A percentile compares a stretch with the other conserved stretches of the same genome.
These are phyloP conservation scores for Scelioninae gen. 2 DNA, from an alignment of 2,888 invertebrate genomes.

Conservation along the genomic window DNA sequence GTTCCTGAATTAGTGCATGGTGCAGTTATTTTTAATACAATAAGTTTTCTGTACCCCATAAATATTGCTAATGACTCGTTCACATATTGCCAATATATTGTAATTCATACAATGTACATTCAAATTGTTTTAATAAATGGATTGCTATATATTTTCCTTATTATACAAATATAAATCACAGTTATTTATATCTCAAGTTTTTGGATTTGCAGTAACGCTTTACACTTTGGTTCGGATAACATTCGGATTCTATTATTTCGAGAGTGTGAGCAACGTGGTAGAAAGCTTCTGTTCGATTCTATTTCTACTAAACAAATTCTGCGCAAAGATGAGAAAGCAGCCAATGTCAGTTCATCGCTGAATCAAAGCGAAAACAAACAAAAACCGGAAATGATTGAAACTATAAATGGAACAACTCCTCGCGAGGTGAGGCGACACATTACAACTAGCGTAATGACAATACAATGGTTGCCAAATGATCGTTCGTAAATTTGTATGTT, in stretches of 20 bases:
- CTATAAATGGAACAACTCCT: conserved; percentile 80
- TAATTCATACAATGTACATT: too few relatives aligned
- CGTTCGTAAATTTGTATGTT: neutral
- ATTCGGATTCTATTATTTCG: conserved; percentile 89
- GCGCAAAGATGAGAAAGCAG: conserved; percentile 54
- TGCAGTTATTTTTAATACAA: too few relatives aligned
- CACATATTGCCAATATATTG: too few relatives aligned
- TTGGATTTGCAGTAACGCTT: conserved; percentile 75
- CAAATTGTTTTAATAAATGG: too few relatives aligned
- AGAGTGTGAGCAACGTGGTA: conserved; percentile 89
- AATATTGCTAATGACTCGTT: too few relatives aligned
- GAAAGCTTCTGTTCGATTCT: conserved; percentile 90
- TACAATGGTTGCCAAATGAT: conserved; percentile 6
- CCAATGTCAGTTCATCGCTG: conserved; percentile 39
- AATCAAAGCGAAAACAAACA: conserved; percentile 43
- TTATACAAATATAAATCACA: too few relatives aligned
- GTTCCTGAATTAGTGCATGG: too few relatives aligned
- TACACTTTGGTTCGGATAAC: conserved; percentile 83
- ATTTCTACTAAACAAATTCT: conserved; percentile 80
- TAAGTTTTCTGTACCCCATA: too few relatives aligned
- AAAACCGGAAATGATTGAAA: conserved; percentile 75
- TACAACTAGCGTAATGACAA: neutral
- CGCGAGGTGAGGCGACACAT: conserved; percentile 77
- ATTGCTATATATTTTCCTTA: too few relatives aligned
- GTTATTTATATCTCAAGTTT: too few relatives aligned